phyloP scores from a whole-genome alignment of 2,113 vertebrate genomes.

The Tetraodon nigroviridis region DNA sequence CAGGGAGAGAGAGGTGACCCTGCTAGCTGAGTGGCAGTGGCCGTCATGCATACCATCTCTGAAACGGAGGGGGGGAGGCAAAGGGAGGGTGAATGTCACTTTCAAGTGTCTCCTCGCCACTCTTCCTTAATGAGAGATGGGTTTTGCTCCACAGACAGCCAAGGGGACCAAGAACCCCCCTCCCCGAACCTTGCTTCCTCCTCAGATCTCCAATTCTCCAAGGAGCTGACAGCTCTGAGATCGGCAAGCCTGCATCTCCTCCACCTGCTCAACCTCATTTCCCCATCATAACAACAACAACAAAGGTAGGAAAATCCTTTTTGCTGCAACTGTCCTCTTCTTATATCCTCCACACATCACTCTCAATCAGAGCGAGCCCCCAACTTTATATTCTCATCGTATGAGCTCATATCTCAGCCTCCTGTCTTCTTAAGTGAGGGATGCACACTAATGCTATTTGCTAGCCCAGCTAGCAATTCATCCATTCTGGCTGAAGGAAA shows the following conservation, averaged over 20 bases:
- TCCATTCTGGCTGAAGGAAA: conserved; percentile 71
- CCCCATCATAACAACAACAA: conserved; percentile 63
- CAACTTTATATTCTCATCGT: conserved; percentile 7
- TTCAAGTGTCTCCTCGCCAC: conserved; percentile 79
- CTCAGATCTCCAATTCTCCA: conserved; percentile 70
- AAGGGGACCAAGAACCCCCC: conserved; percentile 75
- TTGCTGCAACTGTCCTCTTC: conserved; percentile 21
- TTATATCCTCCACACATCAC: conserved; percentile 36
- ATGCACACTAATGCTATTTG: conserved; percentile 59
- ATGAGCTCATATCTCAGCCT: conserved; percentile 16
- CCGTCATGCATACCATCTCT: conserved; percentile 76
- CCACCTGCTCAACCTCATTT: conserved; percentile 71
- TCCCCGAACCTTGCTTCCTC: conserved; percentile 52
- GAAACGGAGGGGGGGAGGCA: conserved; percentile 50
- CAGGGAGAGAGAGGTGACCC: conserved; percentile 71
- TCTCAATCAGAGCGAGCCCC: conserved; percentile 40
- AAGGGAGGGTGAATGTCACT: conserved; percentile 75
- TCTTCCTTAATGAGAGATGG: conserved; percentile 82
- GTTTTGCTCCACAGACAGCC: conserved; percentile 79
- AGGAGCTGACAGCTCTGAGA: conserved; percentile 68
- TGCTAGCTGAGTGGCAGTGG: conserved; percentile 79
- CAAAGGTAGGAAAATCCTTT: conserved; percentile 49
- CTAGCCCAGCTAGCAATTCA: conserved; percentile 64
- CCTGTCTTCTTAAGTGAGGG: conserved; percentile 45
- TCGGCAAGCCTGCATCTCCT: conserved; percentile 59